phyloP scores from a whole-genome alignment of 2,888 invertebrate genomes.

The Druceiella hillmani region DNA sequence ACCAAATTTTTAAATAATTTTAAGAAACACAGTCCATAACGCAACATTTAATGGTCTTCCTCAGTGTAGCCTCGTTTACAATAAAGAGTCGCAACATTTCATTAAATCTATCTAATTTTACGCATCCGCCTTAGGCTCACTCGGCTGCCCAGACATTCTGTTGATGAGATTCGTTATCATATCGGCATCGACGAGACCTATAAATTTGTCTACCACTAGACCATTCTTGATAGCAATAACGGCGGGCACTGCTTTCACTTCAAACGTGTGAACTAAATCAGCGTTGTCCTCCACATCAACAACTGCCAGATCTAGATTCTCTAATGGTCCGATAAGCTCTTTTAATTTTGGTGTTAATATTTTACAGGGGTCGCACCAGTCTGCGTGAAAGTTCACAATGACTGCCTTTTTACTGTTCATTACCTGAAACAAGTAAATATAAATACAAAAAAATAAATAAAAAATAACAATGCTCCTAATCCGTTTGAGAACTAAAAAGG shows the following conservation, averaged over 20 bases:
- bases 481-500: no score
- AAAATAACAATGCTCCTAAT: no score
- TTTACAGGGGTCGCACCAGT: slow-evolving; percentile 89
- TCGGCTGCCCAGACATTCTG: slow-evolving; percentile 50
- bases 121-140: no score
- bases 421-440: slow-evolving; percentile 40
- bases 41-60: no score
- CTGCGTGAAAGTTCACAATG: slow-evolving; percentile 88
- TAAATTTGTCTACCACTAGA: slow-evolving; percentile 80
- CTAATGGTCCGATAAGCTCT: slow-evolving; percentile 66
- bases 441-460: slow-evolving; percentile 5
- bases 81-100: no score
- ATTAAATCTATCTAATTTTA: no score
- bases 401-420: slow-evolving; percentile 81
- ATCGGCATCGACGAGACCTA: slow-evolving; percentile 75
- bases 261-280: slow-evolving; percentile 73
- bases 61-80: no score
- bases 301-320: slow-evolving; percentile 70
- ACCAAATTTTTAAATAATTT: no score
- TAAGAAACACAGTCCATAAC: no score
- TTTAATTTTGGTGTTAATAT: slow-evolving; percentile 78
- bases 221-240: slow-evolving; percentile 79
- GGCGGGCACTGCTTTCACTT: slow-evolving; percentile 78
- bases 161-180: slow-evolving; percentile 76
- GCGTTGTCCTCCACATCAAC: slow-evolving; percentile 79